phyloP scores from a whole-genome alignment of 2,797 vertebrate species.

The Poeciliopsis infans region DNA sequence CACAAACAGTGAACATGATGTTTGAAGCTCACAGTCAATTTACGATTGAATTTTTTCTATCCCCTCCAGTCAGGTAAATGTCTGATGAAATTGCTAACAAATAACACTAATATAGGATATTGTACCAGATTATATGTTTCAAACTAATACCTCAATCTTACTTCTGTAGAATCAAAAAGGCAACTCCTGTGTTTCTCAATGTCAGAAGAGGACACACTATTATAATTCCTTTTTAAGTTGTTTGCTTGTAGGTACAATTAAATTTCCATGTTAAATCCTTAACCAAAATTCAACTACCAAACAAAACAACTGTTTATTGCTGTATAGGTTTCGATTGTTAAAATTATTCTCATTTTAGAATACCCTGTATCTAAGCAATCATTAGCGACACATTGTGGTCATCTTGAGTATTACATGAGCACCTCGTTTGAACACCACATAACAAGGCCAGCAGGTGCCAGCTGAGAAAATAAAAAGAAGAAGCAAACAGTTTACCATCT shows the following conservation, averaged over 20 bases:
- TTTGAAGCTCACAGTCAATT: not conserved
- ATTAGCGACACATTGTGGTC: not conserved
- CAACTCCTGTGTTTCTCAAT: conserved; percentile 4
- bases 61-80: not conserved
- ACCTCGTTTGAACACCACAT: not conserved
- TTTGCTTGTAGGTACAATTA: conserved; percentile 3
- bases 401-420: not conserved
- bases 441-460: not conserved
- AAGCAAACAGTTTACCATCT: not conserved
- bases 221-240: rapidly evolving
- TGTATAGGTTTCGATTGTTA: not conserved
- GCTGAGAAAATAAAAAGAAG: conserved; percentile 9
- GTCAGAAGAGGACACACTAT: not conserved
- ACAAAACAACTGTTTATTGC: not conserved
- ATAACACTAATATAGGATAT: not conserved
- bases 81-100: not conserved
- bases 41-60: not conserved
- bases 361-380: not conserved
- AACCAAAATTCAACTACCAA: not conserved
- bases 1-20: not conserved
- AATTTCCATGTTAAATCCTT: not conserved
- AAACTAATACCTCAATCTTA: not conserved
- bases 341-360: not conserved
- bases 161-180: not conserved
- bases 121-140: not conserved